Percentiles rank a stretch among this genome's conserved stretches.
Evolutionary conservation across 2,797 vertebrate species (phyloP).

Genomic region (Coccyzus lansbergi): DNA sequence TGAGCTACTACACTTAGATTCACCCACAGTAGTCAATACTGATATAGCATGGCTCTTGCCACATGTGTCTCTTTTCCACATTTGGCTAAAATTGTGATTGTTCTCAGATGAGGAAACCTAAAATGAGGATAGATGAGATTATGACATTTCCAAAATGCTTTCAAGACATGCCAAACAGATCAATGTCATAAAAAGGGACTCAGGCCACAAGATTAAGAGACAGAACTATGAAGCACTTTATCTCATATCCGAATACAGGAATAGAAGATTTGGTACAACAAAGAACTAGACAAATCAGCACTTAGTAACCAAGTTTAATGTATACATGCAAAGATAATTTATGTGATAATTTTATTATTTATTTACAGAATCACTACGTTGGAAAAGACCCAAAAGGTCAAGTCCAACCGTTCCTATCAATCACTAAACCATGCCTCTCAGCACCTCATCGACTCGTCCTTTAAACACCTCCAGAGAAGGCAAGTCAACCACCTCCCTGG

Average conservation of each 20-base stretch:
- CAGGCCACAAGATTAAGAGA: slow-evolving; percentile 30
- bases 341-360: too few relatives aligned
- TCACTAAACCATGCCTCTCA: too few relatives aligned
- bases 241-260: background rate
- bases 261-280: slow-evolving; percentile 5
- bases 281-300: background rate
- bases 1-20: background rate
- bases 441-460: too few relatives aligned
- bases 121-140: background rate
- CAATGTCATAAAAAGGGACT: slow-evolving; percentile 1
- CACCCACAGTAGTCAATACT: background rate
- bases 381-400: too few relatives aligned
- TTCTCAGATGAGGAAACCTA: slow-evolving; percentile 32
- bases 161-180: slow-evolving; percentile 15
- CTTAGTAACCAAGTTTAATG: background rate
- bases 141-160: slow-evolving; percentile 1
- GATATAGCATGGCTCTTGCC: background rate
- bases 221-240: background rate
- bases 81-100: slow-evolving; percentile 31
- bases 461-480: too few relatives aligned
- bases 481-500: too few relatives aligned
- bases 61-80: too few relatives aligned
- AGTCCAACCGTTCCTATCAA: too few relatives aligned
- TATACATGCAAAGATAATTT: background rate
- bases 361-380: too few relatives aligned